Percentiles rank a stretch among this genome's conserved stretches.
Conservation (phyloP, 2,797 vertebrate species). For the Orestias chungarensis region DNA sequence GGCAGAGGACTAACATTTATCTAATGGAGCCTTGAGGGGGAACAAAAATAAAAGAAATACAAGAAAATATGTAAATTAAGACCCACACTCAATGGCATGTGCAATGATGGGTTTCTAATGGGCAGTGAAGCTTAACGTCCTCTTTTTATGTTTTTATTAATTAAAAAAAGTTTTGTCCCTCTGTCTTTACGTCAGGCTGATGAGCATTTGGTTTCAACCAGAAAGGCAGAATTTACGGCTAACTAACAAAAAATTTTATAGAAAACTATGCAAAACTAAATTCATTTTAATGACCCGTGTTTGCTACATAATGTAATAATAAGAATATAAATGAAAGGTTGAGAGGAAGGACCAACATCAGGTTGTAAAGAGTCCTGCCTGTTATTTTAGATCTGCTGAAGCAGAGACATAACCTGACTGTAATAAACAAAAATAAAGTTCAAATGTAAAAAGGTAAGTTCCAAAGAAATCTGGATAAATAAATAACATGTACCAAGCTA, state of each 20-base stretch:
- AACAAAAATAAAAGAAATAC: neutral
- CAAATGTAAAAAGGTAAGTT: neutral
- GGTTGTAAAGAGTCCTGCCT: neutral
- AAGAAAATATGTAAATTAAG: neutral
- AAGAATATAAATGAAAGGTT: neutral
- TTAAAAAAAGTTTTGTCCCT: neutral
- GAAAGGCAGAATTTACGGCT: no score
- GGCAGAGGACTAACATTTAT: no score
- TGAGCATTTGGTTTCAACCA: neutral
- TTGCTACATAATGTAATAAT: neutral
- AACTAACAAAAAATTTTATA: neutral
- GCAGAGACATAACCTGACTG: neutral
- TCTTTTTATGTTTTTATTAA: neutral
- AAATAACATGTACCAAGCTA: neutral
- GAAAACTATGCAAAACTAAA: neutral
- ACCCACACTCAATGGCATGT: neutral
- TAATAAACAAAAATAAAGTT: neutral
- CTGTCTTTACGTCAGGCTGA: neutral
- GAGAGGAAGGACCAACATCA: neutral
- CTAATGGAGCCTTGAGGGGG: neutral
- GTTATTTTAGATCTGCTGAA: neutral
- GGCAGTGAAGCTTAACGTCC: neutral
- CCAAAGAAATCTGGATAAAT: neutral
- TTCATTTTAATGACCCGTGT: neutral
- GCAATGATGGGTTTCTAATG: neutral